Base-by-base conservation (phyloP, 1,140 invertebrate species). In the Centruroides vittatus region DNA sequence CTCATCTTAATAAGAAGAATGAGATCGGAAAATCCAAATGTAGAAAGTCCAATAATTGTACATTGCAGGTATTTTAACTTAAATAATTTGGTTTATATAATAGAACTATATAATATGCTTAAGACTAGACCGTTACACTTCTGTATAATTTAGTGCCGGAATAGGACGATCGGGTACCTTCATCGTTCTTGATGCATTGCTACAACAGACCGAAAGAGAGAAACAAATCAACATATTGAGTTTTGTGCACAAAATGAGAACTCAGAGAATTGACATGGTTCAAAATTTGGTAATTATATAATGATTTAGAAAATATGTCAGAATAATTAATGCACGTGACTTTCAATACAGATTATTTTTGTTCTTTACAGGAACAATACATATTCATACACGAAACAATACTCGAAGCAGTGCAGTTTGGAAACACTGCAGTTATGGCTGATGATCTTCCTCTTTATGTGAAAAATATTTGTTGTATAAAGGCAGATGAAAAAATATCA, bases 221-320 rank as follows among this genome's bases (percentile, higher is more conserved):
- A 63, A 64, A 23, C 63, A 68, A 51, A 71, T 74, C 34, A 73
- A 78, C 57, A 65, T 78, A 7, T 74, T 70, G 52, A 63, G 64
- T 10, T 75, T 73, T 48, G 70, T 78, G 4, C 59, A 66, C n/a
- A 67, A 68, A n/a, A 68, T 78, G 55, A 62, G 77, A 52, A 60
- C 61, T 47, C 71, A 76, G 62, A 53, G 75, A 36, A 73, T 73
- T 58, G 62, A 74, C 48, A 71, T 78, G 68, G 73, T 77, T 11
- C 86, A 87, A 73, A 76, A 77, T 60, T 73, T 79, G 71, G 78
- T 80, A 70, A 23, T 23, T 61, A 55, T 61, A 56, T 36, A 9
- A 41, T 23, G 23, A 23, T 23, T 23, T 23, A 23, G 23, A 23
- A 23, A 23, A 23, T 23, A 60, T 10, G 46, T 51, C 11, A 66